Evolutionary conservation across 2,113 vertebrate species (phyloP).

Genomic region (Balaenoptera acutorostrata): DNA sequence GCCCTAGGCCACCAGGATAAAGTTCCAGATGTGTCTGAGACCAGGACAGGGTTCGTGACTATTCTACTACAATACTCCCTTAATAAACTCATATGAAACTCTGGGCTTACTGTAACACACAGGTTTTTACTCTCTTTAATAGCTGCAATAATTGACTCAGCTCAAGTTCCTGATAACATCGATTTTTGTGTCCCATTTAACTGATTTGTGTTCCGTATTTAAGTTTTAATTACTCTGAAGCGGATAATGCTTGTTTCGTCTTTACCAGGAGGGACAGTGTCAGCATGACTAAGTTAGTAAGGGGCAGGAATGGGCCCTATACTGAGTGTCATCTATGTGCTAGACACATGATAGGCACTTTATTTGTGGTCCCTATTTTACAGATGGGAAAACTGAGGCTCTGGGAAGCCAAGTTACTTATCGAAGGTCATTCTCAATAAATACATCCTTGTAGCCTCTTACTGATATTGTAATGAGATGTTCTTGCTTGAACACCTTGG

Average conservation of each 20-base stretch:
- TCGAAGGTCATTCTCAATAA: not conserved
- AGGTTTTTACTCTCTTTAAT: conserved; percentile 30
- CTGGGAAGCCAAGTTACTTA: not conserved
- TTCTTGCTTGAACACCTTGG: not conserved
- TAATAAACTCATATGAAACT: not conserved
- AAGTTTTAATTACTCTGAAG: conserved; percentile 64
- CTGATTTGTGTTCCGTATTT: conserved; percentile 67
- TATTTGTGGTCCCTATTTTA: not conserved
- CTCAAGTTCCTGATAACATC: conserved; percentile 45
- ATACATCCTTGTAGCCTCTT: not conserved
- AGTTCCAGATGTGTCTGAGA: not conserved
- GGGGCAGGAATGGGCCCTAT: not conserved
- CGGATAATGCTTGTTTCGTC: conserved; percentile 40
- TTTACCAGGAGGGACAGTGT: conserved; percentile 18
- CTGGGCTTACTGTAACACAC: not conserved
- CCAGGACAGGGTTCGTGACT: not conserved
- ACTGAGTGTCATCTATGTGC: not conserved
- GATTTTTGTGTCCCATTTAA: conserved; percentile 64
- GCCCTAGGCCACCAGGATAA: not conserved
- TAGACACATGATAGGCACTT: not conserved
- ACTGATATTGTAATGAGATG: not conserved
- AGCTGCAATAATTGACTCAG: conserved; percentile 37
- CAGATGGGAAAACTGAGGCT: not conserved
- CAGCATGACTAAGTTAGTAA: not conserved
- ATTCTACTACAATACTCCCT: not conserved